These are phyloP conservation scores for Callosobruchus maculatus DNA, from an alignment of 2,888 invertebrate genomes.

Conservation along the genomic window DNA sequence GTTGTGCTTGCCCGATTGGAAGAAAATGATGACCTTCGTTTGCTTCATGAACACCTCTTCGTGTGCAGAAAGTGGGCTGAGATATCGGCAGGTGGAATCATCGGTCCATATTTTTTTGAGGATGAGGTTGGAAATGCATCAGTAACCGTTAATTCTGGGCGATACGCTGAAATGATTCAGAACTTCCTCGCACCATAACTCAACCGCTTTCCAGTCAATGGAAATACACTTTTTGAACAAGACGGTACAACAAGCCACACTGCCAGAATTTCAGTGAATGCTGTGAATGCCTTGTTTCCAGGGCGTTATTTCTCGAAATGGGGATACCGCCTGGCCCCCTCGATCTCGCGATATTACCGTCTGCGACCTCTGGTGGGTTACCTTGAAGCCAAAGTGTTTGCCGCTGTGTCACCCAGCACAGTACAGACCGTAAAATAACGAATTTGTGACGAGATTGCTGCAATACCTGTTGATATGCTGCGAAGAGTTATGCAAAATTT, in stretches of 20 bases:
- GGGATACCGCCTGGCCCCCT: slow-evolving; percentile 4
- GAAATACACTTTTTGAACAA: slow-evolving; percentile 14
- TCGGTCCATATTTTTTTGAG: slow-evolving; percentile 13
- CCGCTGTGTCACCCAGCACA: slow-evolving; percentile 12
- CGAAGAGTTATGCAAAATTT: slow-evolving; percentile 11
- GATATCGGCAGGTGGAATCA: slow-evolving; percentile 12
- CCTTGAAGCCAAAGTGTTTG: slow-evolving; percentile 19
- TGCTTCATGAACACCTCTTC: slow-evolving; percentile 14
- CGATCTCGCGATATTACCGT: slow-evolving; percentile 3
- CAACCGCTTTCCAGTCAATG: slow-evolving; percentile 12
- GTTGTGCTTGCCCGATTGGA: slow-evolving; percentile 12
- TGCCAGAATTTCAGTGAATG: slow-evolving; percentile 11
- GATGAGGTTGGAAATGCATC: slow-evolving; percentile 10
- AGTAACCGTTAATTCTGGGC: slow-evolving; percentile 13
- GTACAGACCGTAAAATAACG: slow-evolving; percentile 9
- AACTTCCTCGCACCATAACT: slow-evolving; percentile 14
- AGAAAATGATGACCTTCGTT: slow-evolving; percentile 17
- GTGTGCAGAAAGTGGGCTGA: slow-evolving; percentile 12
- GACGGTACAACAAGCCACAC: slow-evolving; percentile 9
- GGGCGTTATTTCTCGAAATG: slow-evolving; percentile 8
- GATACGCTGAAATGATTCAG: slow-evolving; percentile 13
- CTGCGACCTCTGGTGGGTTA: slow-evolving; percentile 5
- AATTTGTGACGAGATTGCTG: slow-evolving; percentile 7
- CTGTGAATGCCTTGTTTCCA: slow-evolving; percentile 10
- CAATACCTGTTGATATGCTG: slow-evolving; percentile 15